Conservation (phyloP, 2,888 invertebrate species). For the Apotomis turbidana region DNA sequence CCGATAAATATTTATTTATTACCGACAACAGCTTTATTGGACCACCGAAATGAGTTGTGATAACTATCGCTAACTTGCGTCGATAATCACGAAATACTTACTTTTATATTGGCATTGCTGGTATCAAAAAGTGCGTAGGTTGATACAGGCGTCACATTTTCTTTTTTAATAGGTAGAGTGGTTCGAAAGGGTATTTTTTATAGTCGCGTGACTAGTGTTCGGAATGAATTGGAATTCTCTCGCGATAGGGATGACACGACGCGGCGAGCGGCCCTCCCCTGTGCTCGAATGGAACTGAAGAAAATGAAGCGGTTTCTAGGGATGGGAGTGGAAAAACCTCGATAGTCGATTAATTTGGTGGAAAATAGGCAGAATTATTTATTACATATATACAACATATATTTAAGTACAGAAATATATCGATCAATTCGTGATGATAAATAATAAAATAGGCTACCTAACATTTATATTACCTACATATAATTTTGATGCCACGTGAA, state of each 20-base stretch:
- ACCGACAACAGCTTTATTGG: not conserved
- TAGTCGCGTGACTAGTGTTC: slow-evolving; percentile 34
- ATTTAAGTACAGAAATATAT: too few relatives aligned
- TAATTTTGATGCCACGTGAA: too few relatives aligned
- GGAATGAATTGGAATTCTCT: slow-evolving; percentile 42
- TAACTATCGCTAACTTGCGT: slow-evolving; percentile 24
- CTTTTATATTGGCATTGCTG: slow-evolving; percentile 43
- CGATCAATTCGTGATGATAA: too few relatives aligned
- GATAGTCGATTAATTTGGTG: slow-evolving; percentile 33
- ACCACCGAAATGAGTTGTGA: slow-evolving; percentile 29
- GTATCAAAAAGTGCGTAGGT: slow-evolving; percentile 10
- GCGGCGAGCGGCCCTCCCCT: slow-evolving; percentile 49
- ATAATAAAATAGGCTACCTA: too few relatives aligned
- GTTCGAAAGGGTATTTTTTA: slow-evolving; percentile 24
- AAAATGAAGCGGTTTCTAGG: slow-evolving; percentile 66
- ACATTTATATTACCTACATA: too few relatives aligned
- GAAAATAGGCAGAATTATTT: not conserved
- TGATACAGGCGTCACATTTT: slow-evolving; percentile 46
- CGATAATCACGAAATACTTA: slow-evolving; percentile 44
- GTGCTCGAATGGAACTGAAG: slow-evolving; percentile 64
- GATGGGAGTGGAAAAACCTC: slow-evolving; percentile 47
- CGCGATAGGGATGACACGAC: slow-evolving; percentile 40
- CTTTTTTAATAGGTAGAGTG: slow-evolving; percentile 20
- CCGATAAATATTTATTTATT: slow-evolving; percentile 17
- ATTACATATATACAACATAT: too few relatives aligned